Base-by-base conservation (phyloP, 2,113 vertebrate species). In the Callaeas wilsoni region DNA sequence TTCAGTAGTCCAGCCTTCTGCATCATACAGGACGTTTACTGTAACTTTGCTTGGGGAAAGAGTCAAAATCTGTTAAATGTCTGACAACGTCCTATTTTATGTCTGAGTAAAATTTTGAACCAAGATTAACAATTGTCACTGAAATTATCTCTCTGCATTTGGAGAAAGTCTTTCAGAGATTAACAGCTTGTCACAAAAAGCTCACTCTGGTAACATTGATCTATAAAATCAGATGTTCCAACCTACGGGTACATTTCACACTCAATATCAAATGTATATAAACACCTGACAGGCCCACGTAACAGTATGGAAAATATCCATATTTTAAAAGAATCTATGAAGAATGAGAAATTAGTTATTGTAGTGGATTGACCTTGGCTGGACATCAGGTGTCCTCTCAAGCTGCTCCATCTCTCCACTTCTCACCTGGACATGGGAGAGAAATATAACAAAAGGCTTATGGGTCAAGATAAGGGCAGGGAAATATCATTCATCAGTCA, bases 171-270 rank as follows among this genome's bases (percentile, higher is more conserved):
- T 96, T 96, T 91, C 68, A 95, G 90, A 97, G 67, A 95, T 96
- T 95, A 97, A 95, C 96, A 97, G 60, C 53, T 94, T 97, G 91
- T 97, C 95, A 96, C 33, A 53, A 47, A 96, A 82, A 91, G 12
- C 60, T 97, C 76, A 91, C 33, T 89, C 27, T 91, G 63, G 56
- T 94, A 95, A 95, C 18, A 74, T 12, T 79, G 63, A 92, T 94
- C 41, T 93, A n/a, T 87, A 95, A 96, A 97, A 97, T 96, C 77
- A 85, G 80, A 86, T 91, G 64, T 78, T 82, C 47, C 49, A 80
- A 60, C 44, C 14, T 91, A 81, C 17, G 3, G 91, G 81, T 41
- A 74, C 17, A 87, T 90, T 93, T 95, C 52, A 89, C 52, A 4
- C 56, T 90, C 41, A 94, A 84, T 93, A 91, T 87, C 53, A 91